Evolutionary conservation across 2,888 invertebrate species (phyloP).

Genomic region (Melikaiella ostensackeni): DNA sequence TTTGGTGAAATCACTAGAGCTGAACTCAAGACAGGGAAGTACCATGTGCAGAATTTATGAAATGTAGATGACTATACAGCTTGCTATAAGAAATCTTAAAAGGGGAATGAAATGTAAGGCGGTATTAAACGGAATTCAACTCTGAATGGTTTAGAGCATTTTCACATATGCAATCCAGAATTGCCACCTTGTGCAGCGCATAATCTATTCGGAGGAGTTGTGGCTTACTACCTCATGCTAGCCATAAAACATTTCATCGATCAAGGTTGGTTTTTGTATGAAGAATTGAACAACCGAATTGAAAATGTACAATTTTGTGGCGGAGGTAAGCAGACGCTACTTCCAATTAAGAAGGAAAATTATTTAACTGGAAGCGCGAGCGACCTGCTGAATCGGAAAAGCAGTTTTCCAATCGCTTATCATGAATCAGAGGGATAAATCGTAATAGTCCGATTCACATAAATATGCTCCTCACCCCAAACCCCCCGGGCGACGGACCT

Average conservation of each 20-base stretch:
- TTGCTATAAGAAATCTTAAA: too few relatives aligned
- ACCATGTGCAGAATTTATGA: background rate
- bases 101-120: conserved; percentile 20
- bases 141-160: conserved; percentile 37
- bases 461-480: too few relatives aligned
- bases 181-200: conserved; percentile 42
- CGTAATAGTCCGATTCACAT: too few relatives aligned
- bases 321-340: conserved; percentile 24
- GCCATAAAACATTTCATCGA: conserved; percentile 35
- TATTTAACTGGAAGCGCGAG: conserved; percentile 37
- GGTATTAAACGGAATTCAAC: conserved; percentile 44
- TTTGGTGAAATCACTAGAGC: too few relatives aligned
- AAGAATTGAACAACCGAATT: conserved; percentile 21
- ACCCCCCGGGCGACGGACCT: too few relatives aligned
- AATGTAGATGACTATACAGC: too few relatives aligned
- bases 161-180: conserved; percentile 40
- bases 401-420: too few relatives aligned
- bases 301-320: conserved; percentile 19
- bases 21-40: conserved; percentile 46
- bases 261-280: conserved; percentile 38
- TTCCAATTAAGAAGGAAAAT: background rate
- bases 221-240: conserved; percentile 38
- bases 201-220: conserved; percentile 38
- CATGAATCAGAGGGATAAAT: too few relatives aligned
- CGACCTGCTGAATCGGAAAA: too few relatives aligned